Conservation (phyloP, 2,888 invertebrate genomes). For the Trisateles emortualis region DNA sequence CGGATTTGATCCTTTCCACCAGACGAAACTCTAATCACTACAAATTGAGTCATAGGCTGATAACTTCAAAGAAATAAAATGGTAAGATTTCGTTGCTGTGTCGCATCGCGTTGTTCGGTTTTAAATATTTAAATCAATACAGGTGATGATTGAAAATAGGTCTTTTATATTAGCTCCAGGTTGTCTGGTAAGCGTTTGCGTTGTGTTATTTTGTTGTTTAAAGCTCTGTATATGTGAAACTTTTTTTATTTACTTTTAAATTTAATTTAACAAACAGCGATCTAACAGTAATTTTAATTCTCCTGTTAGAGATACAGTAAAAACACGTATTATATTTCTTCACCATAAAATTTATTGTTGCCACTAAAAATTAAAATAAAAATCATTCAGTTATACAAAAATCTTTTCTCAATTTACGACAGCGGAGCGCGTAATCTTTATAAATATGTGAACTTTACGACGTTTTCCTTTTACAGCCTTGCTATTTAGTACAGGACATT, state of each 20-base stretch:
- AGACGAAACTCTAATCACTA: not conserved
- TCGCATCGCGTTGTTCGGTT: not conserved
- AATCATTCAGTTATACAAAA: constrained; percentile 31
- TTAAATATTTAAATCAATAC: too few relatives aligned
- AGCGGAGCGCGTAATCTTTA: constrained; percentile 31
- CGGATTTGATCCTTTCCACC: not conserved
- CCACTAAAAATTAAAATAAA: constrained; percentile 35
- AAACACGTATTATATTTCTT: constrained; percentile 20
- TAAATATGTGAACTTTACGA: constrained; percentile 42
- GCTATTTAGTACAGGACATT: constrained; percentile 25
- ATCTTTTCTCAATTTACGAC: constrained; percentile 48
- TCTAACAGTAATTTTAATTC: too few relatives aligned
- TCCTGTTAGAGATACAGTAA: too few relatives aligned
- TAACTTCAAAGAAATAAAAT: too few relatives aligned
- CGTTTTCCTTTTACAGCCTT: constrained; percentile 33
- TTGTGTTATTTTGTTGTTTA: too few relatives aligned
- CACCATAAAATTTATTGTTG: constrained; percentile 17
- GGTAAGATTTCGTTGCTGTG: too few relatives aligned
- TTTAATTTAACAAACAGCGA: too few relatives aligned
- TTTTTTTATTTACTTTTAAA: too few relatives aligned
- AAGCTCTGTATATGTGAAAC: too few relatives aligned
- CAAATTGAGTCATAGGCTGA: not conserved
- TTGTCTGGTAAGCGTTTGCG: too few relatives aligned
- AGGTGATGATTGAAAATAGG: too few relatives aligned
- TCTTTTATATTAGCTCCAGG: too few relatives aligned